Percentiles rank a stretch among this genome's conserved stretches.
These are phyloP conservation scores for Falco columbarius DNA, from an alignment of 2,797 vertebrate species.

Conservation along the genomic window DNA sequence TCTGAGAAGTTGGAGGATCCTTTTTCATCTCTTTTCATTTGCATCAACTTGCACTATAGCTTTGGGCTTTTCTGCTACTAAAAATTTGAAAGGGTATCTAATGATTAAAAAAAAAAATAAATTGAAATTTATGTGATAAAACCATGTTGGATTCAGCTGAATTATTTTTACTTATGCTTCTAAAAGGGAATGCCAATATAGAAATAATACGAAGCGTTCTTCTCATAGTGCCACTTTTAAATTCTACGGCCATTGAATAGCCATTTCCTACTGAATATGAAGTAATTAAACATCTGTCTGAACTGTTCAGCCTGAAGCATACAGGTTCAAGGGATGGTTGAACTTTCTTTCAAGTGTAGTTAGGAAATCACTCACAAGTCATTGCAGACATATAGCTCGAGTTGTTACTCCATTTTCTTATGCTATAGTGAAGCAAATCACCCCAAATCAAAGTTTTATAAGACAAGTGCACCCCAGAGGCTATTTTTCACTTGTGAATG, in stretches of 20 bases:
- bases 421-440: conserved; percentile 24
- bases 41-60: not conserved
- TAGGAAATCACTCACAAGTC: conserved; percentile 37
- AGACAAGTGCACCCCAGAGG: conserved; percentile 30
- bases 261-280: conserved; percentile 40
- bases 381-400: not conserved
- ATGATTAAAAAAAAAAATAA: not conserved
- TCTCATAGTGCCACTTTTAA: conserved; percentile 1
- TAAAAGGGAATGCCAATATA: conserved; percentile 19
- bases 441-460: conserved; percentile 51
- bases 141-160: conserved; percentile 23
- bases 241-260: conserved; percentile 51
- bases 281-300: conserved; percentile 70
- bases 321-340: conserved; percentile 39
- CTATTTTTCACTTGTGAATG: conserved; percentile 18
- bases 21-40: conserved; percentile 18
- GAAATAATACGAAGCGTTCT: conserved; percentile 34
- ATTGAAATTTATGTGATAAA: conserved; percentile 43
- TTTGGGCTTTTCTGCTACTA: conserved; percentile 37
- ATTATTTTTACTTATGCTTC: conserved; percentile 49
- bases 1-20: not conserved
- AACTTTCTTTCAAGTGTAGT: conserved; percentile 41
- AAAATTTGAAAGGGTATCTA: conserved; percentile 54
- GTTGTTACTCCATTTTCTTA: conserved; percentile 38
- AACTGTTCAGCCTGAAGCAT: conserved; percentile 44